phyloP scores from a whole-genome alignment of 2,888 invertebrate genomes.

The Phasia obesa region DNA sequence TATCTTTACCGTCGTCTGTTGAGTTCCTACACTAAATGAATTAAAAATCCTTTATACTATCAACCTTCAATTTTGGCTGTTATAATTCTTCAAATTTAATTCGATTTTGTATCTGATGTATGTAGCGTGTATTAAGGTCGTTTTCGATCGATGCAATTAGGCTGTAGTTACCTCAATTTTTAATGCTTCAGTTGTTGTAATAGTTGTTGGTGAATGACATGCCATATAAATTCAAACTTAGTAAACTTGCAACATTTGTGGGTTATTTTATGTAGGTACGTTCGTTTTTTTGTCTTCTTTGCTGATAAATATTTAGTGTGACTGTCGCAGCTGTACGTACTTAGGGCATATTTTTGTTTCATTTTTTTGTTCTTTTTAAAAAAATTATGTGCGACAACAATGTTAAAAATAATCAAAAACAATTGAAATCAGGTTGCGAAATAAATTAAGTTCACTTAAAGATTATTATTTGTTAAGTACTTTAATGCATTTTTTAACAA shows the following conservation, averaged over 20 bases:
- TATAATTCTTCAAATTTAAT: not conserved
- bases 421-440: slow-evolving; percentile 65
- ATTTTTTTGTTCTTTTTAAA: slow-evolving; percentile 10
- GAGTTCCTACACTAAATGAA: too few species aligned
- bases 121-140: slow-evolving; percentile 24
- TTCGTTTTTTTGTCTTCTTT: slow-evolving; percentile 19
- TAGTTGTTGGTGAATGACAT: slow-evolving; percentile 11
- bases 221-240: slow-evolving; percentile 29
- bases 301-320: slow-evolving; percentile 15
- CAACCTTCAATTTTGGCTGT: not conserved
- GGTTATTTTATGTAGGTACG: slow-evolving; percentile 26
- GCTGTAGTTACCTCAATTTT: not conserved
- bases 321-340: slow-evolving; percentile 23
- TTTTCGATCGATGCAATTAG: not conserved
- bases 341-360: slow-evolving; percentile 4
- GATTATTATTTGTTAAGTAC: slow-evolving; percentile 46
- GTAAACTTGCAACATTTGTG: slow-evolving; percentile 41
- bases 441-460: slow-evolving; percentile 66
- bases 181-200: slow-evolving; percentile 6
- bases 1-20: too few species aligned
- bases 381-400: slow-evolving; percentile 44
- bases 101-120: not conserved
- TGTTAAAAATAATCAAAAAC: slow-evolving; percentile 27
- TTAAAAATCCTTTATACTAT: not conserved
- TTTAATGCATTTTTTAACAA: slow-evolving; percentile 5